Conservation (phyloP, 2,113 vertebrate genomes). For the Microcebus ravelobensis region DNA sequence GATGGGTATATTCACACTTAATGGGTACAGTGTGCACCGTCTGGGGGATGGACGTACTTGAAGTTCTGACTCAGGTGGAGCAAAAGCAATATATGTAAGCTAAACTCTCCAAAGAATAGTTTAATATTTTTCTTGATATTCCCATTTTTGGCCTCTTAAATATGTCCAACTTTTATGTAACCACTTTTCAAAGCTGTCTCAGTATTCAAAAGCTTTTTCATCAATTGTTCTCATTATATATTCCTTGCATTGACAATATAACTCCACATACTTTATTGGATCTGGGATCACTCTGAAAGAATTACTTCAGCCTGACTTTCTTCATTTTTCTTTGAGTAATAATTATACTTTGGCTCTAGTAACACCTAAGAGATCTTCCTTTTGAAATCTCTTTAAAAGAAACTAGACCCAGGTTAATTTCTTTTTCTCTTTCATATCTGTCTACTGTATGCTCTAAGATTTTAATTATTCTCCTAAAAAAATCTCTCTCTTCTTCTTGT, state of each 20-base stretch:
- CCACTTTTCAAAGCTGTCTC: neutral
- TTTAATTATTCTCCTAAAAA: neutral
- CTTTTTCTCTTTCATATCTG: neutral
- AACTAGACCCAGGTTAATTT: neutral
- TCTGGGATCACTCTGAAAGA: neutral
- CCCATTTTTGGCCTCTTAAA: neutral
- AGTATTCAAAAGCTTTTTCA: neutral
- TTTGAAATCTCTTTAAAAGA: conserved; percentile 23
- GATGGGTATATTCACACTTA: too few relatives aligned
- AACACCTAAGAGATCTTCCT: neutral
- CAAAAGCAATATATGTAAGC: too few relatives aligned
- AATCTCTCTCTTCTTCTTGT: neutral
- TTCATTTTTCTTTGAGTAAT: neutral
- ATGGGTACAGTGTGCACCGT: too few relatives aligned
- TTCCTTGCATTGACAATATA: neutral
- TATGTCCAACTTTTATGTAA: neutral
- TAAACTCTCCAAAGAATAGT: neutral
- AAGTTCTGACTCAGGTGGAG: too few relatives aligned
- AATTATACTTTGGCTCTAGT: neutral
- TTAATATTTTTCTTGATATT: neutral
- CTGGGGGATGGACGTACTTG: too few relatives aligned
- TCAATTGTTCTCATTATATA: neutral
- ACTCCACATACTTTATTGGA: neutral
- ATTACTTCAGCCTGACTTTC: neutral
- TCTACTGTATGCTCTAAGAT: neutral